Base-by-base conservation (phyloP, 2,888 invertebrate genomes). In the Chydorus sphaericus region DNA sequence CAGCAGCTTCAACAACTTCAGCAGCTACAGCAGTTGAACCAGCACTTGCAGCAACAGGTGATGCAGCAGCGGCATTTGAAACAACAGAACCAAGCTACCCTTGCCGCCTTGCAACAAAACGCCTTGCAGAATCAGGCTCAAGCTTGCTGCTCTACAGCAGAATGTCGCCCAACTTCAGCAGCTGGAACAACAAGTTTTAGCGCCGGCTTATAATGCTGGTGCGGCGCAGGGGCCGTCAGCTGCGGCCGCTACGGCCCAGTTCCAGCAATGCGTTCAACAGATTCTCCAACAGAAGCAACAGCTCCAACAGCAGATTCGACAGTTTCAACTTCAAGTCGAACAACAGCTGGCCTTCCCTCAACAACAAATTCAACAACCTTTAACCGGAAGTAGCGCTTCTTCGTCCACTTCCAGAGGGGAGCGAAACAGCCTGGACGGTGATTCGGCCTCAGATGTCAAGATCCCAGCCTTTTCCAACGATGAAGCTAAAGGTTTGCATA, bases 61-160 rank as follows among this genome's bases (percentile, higher is more conserved):
- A 69, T 59, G 63, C 71, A 72, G 56, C 66, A 76, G 63, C 71
- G 74, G 69, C 73, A 74, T 58, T 73, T 74, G 63, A 74, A 75
- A 65, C 75, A 73, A 61, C 74, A 69, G 59, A 71, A 72, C 55
- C 66, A 65, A 59, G 66, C 55, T 65, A 75, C 62, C 26, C 38
- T 57, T 20, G 59, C 60, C 36, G 59, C 59, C 18, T 59, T 60
- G 50, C 59, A 58, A 51, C 60, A 61, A 36, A 58, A 58, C 31
- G 59, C 59, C 49, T 56, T 55, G 36, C 59, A 57, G 14, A 60
- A 60, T 44, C 60, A 60, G 48, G 60, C 58, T 18, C 58, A 60
- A n/a, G 55, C 57, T 60, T 48, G 59, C 58, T n/a, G 56, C 59
- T 30, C 57, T 59, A 50, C 59, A 62, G 55, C 60, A 61, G 52